These are phyloP conservation scores for Puma concolor DNA, from an alignment of 2,113 vertebrate species.

Conservation along the genomic window DNA sequence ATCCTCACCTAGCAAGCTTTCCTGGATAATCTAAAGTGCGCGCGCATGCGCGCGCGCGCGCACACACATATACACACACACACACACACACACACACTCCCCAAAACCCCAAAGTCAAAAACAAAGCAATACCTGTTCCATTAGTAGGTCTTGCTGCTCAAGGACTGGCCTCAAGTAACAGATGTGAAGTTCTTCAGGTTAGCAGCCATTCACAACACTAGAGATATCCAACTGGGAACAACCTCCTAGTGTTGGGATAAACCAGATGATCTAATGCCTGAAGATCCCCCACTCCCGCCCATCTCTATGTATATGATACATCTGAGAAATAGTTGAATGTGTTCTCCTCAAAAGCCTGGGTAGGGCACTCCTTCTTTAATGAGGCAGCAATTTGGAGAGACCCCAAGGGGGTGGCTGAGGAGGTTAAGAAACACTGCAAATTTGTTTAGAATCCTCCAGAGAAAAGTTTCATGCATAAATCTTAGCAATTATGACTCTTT, in stretches of 20 bases:
- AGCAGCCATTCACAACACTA: background rate
- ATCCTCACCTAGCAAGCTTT: background rate
- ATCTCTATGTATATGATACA: background rate
- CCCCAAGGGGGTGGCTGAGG: background rate
- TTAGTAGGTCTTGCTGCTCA: background rate
- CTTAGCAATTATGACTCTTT: constrained; percentile 55
- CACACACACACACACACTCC: too few species aligned
- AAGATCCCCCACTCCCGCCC: background rate
- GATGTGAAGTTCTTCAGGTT: background rate
- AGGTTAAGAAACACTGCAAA: constrained; percentile 51
- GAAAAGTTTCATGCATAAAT: constrained; percentile 49
- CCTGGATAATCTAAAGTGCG: accelerated
- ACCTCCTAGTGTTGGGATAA: background rate
- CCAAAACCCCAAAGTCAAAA: background rate
- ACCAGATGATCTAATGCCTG: constrained; percentile 29
- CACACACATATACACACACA: too few species aligned
- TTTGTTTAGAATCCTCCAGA: constrained; percentile 50
- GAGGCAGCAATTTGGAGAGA: constrained; percentile 31
- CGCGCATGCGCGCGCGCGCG: too few species aligned
- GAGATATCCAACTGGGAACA: background rate
- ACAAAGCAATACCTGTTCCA: background rate
- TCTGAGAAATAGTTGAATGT: constrained; percentile 27
- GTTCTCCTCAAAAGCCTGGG: background rate
- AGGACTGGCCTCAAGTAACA: background rate
- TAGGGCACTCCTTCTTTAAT: background rate